Conservation (phyloP, 2,797 vertebrate species). For the Pseudochromis fuscus region DNA sequence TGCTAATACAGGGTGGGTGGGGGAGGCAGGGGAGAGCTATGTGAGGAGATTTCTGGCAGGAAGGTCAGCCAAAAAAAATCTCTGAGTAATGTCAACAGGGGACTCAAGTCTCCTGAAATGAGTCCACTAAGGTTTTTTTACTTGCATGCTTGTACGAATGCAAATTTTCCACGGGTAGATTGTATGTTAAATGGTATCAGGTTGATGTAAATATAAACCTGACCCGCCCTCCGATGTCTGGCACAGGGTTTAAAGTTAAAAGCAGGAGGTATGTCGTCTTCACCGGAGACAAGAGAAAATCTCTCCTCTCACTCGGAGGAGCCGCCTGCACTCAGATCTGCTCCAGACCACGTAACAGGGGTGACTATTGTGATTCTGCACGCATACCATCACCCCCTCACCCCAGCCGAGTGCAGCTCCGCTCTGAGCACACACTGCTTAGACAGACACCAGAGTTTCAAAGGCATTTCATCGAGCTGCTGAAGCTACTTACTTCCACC, state of each 20-base stretch:
- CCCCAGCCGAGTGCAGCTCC: conserved; percentile 52
- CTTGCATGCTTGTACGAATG: background rate
- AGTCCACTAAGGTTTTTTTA: conserved; percentile 16
- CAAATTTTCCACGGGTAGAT: conserved; percentile 20
- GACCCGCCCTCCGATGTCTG: conserved; percentile 51
- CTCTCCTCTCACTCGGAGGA: conserved; percentile 44
- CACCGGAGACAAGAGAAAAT: conserved; percentile 40
- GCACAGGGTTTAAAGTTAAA: conserved; percentile 49
- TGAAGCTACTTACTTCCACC: conserved; percentile 73
- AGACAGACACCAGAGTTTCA: conserved; percentile 69
- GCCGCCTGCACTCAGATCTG: conserved; percentile 67
- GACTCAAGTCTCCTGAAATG: conserved; percentile 31
- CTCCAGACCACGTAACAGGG: conserved; percentile 74
- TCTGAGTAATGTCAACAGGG: conserved; percentile 27
- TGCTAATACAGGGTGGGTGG: conserved; percentile 50
- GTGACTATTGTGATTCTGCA: conserved; percentile 81
- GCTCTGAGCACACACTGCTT: conserved; percentile 52
- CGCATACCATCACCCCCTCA: conserved; percentile 74
- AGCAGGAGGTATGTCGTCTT: conserved; percentile 51
- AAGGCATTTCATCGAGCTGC: conserved; percentile 74
- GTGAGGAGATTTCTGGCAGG: conserved; percentile 42
- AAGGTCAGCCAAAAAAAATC: conserved; percentile 62
- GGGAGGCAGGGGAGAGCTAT: conserved; percentile 43
- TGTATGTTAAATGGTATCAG: conserved; percentile 13
- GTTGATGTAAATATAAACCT: conserved; percentile 39